Conservation (phyloP, 1,140 invertebrate species). For the Vanessa atalanta region DNA sequence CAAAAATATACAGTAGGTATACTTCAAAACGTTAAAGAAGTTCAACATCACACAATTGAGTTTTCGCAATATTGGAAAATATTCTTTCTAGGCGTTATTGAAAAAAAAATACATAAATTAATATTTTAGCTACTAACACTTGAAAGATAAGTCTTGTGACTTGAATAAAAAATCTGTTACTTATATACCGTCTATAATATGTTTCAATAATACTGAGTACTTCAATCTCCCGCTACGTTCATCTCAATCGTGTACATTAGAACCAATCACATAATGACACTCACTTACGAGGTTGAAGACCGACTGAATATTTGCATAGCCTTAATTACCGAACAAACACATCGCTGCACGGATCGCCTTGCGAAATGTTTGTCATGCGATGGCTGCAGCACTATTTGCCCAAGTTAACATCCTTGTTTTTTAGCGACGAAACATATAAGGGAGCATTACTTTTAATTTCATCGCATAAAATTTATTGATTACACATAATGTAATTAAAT, state of each 20-base stretch:
- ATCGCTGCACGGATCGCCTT: constrained; percentile 50
- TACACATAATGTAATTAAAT: no score
- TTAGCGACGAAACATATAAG: not conserved
- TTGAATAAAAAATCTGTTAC: no score
- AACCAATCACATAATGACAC: constrained; percentile 18
- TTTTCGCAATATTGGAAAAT: no score
- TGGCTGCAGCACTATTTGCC: constrained; percentile 36
- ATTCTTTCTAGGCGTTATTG: no score
- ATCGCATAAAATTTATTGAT: not conserved
- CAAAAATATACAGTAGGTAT: no score
- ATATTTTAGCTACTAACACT: no score
- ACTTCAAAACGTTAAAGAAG: no score
- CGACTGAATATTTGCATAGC: constrained; percentile 66
- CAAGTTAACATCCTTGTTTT: constrained; percentile 19
- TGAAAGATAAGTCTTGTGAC: no score
- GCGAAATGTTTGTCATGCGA: constrained; percentile 61
- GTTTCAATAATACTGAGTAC: not conserved
- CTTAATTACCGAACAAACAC: constrained; percentile 72
- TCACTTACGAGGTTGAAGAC: constrained; percentile 58
- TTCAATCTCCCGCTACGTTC: not conserved
- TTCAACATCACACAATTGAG: no score
- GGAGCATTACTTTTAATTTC: not conserved
- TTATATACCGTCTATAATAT: not conserved
- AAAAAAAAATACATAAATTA: no score
- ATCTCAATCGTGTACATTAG: not conserved